Conservation (phyloP, 2,888 invertebrate species). For the Trachelus tabidus region DNA sequence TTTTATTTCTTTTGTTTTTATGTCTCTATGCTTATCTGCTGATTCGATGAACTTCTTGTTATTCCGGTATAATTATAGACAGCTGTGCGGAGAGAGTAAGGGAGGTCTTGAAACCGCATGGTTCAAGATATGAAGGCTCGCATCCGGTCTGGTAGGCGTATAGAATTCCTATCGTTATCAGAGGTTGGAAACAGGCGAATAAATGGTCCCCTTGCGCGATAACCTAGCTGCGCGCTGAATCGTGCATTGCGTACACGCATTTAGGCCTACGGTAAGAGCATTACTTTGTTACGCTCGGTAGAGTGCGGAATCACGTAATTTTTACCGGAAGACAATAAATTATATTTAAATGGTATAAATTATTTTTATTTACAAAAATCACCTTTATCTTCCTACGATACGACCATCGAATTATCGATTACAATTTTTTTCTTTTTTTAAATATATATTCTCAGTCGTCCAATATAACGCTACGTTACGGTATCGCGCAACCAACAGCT, state of each 20-base stretch:
- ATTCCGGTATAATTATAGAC: neutral
- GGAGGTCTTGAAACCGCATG: slow-evolving; percentile 3
- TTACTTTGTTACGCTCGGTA: neutral
- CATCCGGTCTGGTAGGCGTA: slow-evolving; percentile 5
- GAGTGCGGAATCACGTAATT: neutral
- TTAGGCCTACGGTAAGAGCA: neutral
- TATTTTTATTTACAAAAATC: too few species aligned
- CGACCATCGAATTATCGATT: too few species aligned
- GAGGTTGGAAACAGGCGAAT: slow-evolving; percentile 3
- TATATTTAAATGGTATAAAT: neutral
- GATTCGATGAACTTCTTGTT: neutral
- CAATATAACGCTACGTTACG: too few species aligned
- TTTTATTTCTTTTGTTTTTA: neutral
- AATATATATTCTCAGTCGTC: too few species aligned
- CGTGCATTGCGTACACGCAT: neutral
- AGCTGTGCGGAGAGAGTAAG: neutral
- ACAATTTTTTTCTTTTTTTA: too few species aligned
- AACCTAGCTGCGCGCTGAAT: neutral
- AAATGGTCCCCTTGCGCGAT: neutral
- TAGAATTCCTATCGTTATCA: slow-evolving; percentile 2
- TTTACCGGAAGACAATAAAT: neutral
- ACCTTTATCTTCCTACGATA: too few species aligned
- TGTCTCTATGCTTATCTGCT: neutral
- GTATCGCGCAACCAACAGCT: neutral
- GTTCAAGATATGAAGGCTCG: neutral